These are phyloP conservation scores for Polyommatus iphigenia DNA, from an alignment of 2,888 invertebrate species.

Conservation along the genomic window DNA sequence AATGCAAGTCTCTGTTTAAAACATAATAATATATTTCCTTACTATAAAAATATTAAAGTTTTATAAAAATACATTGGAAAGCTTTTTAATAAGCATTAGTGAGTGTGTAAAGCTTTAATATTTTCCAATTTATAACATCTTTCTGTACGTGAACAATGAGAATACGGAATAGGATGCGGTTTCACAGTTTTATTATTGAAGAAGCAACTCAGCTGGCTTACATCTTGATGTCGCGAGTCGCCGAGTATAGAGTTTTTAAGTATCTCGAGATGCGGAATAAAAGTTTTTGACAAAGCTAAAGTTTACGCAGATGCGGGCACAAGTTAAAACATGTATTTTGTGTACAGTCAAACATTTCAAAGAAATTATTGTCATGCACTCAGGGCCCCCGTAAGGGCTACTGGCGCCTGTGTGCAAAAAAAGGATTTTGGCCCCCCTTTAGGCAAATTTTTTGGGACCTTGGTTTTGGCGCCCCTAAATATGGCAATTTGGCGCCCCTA, in stretches of 20 bases:
- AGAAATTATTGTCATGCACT: background rate
- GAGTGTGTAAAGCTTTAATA: too few species aligned
- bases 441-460: too few species aligned
- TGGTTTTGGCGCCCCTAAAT: too few species aligned
- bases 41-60: too few species aligned
- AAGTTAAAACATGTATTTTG: background rate
- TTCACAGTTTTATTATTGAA: background rate
- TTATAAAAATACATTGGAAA: too few species aligned
- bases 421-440: too few species aligned
- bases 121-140: background rate
- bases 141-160: background rate
- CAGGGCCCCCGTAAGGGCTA: too few species aligned
- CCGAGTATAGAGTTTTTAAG: constrained; percentile 7
- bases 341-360: background rate
- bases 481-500: too few species aligned
- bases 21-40: too few species aligned
- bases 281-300: constrained; percentile 15
- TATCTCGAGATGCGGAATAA: constrained; percentile 4
- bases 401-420: too few species aligned
- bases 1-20: too few species aligned
- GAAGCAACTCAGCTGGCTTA: background rate
- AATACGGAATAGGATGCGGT: background rate
- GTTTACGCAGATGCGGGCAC: background rate
- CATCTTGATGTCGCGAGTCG: background rate
- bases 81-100: too few species aligned